These are phyloP conservation scores for Porites lutea DNA, from an alignment of 64 coral and sea anemone genomes.

Conservation along the genomic window DNA sequence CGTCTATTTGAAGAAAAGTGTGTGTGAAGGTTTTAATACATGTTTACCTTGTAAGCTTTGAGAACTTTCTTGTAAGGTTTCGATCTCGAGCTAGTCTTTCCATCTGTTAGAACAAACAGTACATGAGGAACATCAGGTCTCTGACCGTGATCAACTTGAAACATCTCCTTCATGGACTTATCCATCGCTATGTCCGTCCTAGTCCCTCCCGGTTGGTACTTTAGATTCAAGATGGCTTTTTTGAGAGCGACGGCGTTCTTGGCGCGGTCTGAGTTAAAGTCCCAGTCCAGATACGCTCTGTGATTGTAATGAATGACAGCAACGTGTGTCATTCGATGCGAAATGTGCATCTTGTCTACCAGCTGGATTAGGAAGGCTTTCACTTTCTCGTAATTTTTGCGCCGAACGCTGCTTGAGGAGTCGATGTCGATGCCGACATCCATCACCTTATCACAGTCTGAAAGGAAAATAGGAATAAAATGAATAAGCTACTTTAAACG, in stretches of 20 bases:
- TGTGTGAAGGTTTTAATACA: neutral
- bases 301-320: constrained; percentile 47
- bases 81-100: constrained; percentile 18
- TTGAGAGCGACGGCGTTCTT: neutral
- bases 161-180: neutral
- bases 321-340: constrained; percentile 9
- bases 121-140: constrained; percentile 16
- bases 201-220: constrained; percentile 46
- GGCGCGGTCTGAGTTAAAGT: neutral
- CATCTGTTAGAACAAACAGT: constrained; percentile 46
- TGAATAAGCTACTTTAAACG: neutral
- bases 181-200: constrained; percentile 35
- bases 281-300: constrained; percentile 9
- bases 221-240: neutral
- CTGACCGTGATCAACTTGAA: neutral
- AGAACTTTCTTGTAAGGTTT: constrained; percentile 7
- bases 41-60: constrained; percentile 9
- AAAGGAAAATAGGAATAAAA: neutral
- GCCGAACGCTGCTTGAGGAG: constrained; percentile 41
- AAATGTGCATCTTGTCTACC: neutral
- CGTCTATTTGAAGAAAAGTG: no score
- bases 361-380: constrained; percentile 8
- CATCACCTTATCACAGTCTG: constrained; percentile 22
- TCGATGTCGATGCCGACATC: constrained; percentile 62
- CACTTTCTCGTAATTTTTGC: constrained; percentile 1